These are phyloP conservation scores for Gryon sp. DNA, from an alignment of 1,140 invertebrate genomes.

Conservation along the genomic window DNA sequence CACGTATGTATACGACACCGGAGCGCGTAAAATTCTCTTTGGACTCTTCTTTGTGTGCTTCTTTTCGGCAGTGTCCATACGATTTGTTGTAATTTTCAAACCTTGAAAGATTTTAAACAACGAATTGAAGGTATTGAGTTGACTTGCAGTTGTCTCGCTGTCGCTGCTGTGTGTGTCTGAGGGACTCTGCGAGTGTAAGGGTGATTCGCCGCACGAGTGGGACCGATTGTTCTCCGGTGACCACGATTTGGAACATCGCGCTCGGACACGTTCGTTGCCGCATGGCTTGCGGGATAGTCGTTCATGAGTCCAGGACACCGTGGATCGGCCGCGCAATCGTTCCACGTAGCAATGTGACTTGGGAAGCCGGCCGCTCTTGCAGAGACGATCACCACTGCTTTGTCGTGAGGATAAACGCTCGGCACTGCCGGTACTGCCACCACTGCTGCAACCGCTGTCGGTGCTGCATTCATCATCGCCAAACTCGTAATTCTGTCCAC, in stretches of 20 bases:
- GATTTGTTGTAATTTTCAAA: constrained; percentile 82
- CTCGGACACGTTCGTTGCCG: constrained; percentile 52
- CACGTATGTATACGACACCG: constrained; percentile 88
- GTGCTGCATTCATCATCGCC: constrained; percentile 74
- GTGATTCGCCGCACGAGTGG: constrained; percentile 58
- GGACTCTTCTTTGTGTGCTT: constrained; percentile 81
- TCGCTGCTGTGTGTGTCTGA: constrained; percentile 76
- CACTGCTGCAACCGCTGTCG: constrained; percentile 75
- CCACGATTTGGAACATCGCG: constrained; percentile 72
- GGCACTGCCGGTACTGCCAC: constrained; percentile 70
- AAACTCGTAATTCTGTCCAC: constrained; percentile 60
- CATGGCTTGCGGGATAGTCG: constrained; percentile 56
- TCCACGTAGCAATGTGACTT: constrained; percentile 64
- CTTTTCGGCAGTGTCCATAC: constrained; percentile 75
- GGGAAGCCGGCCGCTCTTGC: constrained; percentile 51
- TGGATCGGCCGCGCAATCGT: constrained; percentile 59
- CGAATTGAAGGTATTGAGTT: constrained; percentile 83
- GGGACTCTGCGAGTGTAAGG: constrained; percentile 69
- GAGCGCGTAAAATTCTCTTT: constrained; percentile 85
- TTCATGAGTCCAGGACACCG: constrained; percentile 65
- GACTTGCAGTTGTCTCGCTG: constrained; percentile 78
- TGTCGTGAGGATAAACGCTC: constrained; percentile 68
- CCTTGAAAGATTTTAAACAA: constrained; percentile 86
- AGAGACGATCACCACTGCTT: constrained; percentile 67
- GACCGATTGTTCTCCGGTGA: constrained; percentile 63